Evolutionary conservation across 2,797 vertebrate genomes (phyloP).

Genomic region (Halcyon smyrnensis): DNA sequence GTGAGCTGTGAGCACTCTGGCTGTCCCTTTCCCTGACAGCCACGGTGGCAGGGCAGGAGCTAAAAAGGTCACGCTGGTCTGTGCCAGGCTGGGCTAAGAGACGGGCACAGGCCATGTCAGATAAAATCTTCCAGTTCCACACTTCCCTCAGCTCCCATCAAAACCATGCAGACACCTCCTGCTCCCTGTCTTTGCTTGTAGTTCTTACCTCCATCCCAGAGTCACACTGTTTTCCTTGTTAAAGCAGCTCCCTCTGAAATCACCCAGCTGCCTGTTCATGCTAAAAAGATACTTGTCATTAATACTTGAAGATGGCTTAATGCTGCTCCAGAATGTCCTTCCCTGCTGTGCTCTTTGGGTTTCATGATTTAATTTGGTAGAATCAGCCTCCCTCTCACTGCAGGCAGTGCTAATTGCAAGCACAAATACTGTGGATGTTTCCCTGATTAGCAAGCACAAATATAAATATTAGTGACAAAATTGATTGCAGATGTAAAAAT

Average conservation of each 20-base stretch:
- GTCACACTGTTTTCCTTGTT: neutral
- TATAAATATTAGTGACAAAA: neutral
- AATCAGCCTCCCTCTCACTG: neutral
- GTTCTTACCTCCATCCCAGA: neutral
- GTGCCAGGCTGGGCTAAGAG: neutral
- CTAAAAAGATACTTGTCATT: neutral
- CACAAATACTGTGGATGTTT: neutral
- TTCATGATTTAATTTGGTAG: neutral
- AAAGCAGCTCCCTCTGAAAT: neutral
- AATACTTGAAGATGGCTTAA: neutral
- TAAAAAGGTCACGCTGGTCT: neutral
- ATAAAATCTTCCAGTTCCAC: accelerated
- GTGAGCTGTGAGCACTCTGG: neutral
- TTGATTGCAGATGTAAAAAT: neutral
- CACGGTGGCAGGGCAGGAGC: neutral
- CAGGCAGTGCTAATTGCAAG: slow-evolving; percentile 9
- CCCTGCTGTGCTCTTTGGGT: slow-evolving; percentile 9
- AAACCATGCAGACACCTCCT: neutral
- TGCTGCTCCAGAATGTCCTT: neutral
- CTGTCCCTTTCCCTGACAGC: neutral
- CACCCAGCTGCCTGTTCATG: neutral
- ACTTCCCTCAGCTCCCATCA: accelerated
- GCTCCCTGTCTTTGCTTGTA: neutral
- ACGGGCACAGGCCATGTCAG: accelerated
- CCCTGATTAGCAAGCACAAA: neutral